Conservation (phyloP, 2,113 vertebrate genomes). For the Hippocampus guttulatus region DNA sequence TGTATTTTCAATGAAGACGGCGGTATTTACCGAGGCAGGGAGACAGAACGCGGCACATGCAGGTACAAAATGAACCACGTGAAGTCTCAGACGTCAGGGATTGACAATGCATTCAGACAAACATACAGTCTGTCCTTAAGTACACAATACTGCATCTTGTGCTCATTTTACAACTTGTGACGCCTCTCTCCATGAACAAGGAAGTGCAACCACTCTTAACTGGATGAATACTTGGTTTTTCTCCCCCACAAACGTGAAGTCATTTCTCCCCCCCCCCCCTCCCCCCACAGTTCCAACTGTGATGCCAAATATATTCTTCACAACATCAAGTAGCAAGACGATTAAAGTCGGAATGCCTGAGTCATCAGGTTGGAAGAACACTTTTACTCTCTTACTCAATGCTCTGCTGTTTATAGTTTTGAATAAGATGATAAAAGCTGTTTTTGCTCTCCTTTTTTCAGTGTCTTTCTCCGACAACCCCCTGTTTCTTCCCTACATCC, state of each 20-base stretch:
- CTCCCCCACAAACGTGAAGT: background rate
- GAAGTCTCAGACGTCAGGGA: background rate
- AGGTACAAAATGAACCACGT: conserved; percentile 49
- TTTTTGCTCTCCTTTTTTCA: conserved; percentile 25
- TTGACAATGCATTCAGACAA: background rate
- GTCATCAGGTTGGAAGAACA: conserved; percentile 68
- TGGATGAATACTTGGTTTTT: conserved; percentile 1
- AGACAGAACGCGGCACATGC: conserved; percentile 46
- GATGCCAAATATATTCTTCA: conserved; percentile 59
- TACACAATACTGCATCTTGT: no score
- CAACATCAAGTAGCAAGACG: conserved; percentile 54
- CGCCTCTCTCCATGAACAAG: background rate
- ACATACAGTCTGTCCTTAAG: background rate
- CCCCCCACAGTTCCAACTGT: conserved; percentile 50
- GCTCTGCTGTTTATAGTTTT: background rate
- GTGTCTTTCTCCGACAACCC: conserved; percentile 67
- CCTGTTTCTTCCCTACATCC: conserved; percentile 76
- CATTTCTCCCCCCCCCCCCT: conserved; percentile 11
- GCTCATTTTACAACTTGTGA: background rate
- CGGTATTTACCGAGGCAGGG: conserved; percentile 41
- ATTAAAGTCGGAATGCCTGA: conserved; percentile 67
- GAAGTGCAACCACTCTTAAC: background rate
- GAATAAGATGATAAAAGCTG: background rate
- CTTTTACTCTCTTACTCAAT: background rate
- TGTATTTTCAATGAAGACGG: conserved; percentile 57